phyloP scores from a whole-genome alignment of 2,888 invertebrate genomes.

The Muscina levida region DNA sequence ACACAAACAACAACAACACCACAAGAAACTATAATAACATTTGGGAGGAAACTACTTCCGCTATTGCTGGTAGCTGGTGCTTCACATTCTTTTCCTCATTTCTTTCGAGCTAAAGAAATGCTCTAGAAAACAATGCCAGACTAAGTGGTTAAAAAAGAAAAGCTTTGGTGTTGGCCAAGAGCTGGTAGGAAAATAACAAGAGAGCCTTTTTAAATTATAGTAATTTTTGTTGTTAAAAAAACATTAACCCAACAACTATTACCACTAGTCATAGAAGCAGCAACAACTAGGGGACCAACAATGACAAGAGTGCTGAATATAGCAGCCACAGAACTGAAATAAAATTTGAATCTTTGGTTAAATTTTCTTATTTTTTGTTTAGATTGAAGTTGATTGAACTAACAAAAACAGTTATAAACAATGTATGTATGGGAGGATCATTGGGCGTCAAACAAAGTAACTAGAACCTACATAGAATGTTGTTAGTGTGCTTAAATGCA shows the following conservation, averaged over 20 bases:
- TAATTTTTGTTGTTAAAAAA: slow-evolving; percentile 63
- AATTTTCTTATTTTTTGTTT: no score
- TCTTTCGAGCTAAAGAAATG: slow-evolving; percentile 19
- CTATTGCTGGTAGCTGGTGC: neutral
- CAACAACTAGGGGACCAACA: slow-evolving; percentile 32
- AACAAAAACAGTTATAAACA: no score
- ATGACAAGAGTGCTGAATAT: slow-evolving; percentile 28
- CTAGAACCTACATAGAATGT: no score
- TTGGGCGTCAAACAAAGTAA: no score
- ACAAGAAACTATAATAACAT: slow-evolving; percentile 13
- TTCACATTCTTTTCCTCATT: no score
- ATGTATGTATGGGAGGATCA: no score
- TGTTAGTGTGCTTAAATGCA: no score
- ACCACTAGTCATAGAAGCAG: slow-evolving; percentile 58
- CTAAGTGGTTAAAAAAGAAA: neutral
- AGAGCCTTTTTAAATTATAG: slow-evolving; percentile 58
- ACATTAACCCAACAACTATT: slow-evolving; percentile 59
- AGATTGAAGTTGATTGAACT: no score
- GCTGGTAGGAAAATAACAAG: slow-evolving; percentile 1
- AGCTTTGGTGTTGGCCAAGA: neutral
- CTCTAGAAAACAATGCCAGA: neutral
- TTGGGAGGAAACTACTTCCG: slow-evolving; percentile 31
- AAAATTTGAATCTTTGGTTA: no score
- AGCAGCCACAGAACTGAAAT: slow-evolving; percentile 12
- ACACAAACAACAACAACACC: neutral